A percentile compares a stretch with the other conserved stretches of the same genome.
Evolutionary conservation across 2,888 invertebrate species (phyloP).

Genomic region (Plusia festucae): DNA sequence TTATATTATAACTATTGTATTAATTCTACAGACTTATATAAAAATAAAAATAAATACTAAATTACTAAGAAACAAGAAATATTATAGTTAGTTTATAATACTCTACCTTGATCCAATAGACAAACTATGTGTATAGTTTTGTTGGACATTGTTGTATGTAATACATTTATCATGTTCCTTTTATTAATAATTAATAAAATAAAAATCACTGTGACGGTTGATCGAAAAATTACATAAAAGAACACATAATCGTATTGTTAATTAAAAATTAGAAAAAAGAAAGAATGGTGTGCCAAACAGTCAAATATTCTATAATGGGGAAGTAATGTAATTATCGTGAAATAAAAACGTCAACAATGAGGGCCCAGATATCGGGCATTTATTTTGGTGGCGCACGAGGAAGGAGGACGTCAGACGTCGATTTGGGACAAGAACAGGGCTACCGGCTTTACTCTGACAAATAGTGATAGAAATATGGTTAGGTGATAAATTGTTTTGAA

Average conservation of each 20-base stretch:
- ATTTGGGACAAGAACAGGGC: slow-evolving; percentile 49
- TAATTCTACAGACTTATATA: too few relatives aligned
- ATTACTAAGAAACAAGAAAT: too few relatives aligned
- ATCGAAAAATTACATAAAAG: neutral
- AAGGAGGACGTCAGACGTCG: slow-evolving; percentile 69
- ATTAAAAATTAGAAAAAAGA: slow-evolving; percentile 10
- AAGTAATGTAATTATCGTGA: slow-evolving; percentile 44
- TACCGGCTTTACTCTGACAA: slow-evolving; percentile 5
- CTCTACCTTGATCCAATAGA: too few relatives aligned
- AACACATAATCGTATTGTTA: slow-evolving; percentile 1
- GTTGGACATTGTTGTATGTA: too few relatives aligned
- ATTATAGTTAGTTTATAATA: too few relatives aligned
- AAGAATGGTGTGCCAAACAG: slow-evolving; percentile 21
- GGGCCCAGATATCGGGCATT: slow-evolving; percentile 57
- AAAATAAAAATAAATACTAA: too few relatives aligned
- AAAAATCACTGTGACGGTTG: neutral
- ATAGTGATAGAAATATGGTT: neutral
- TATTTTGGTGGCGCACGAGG: slow-evolving; percentile 71
- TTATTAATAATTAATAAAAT: too few relatives aligned
- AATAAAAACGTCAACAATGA: slow-evolving; percentile 57
- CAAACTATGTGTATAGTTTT: too few relatives aligned
- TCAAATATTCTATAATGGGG: slow-evolving; percentile 24
- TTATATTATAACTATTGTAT: too few relatives aligned
- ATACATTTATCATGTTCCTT: too few relatives aligned
- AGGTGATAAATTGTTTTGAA: too few relatives aligned